Percentiles rank a stretch among this genome's conserved stretches.
Conservation (phyloP, 2,113 vertebrate genomes). For the Anarhynchus alexandrinus region DNA sequence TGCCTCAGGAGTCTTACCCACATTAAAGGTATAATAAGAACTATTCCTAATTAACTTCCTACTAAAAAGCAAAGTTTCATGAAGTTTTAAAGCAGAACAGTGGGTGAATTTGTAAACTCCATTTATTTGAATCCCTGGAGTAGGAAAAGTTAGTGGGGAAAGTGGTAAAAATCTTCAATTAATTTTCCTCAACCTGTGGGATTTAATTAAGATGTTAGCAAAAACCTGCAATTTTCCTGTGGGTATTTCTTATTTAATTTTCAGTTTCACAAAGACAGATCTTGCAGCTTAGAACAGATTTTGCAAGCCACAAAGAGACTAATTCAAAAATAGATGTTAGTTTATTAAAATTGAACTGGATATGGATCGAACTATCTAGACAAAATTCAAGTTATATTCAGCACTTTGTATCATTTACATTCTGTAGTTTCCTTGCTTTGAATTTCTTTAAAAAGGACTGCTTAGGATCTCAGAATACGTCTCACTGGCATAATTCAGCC, state of each 20-base stretch:
- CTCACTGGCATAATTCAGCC: not conserved
- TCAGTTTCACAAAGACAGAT: not conserved
- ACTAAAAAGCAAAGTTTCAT: slow-evolving; percentile 44
- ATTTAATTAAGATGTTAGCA: slow-evolving; percentile 52
- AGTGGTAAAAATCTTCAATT: slow-evolving; percentile 50
- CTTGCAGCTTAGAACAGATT: not conserved
- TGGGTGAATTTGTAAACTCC: slow-evolving; percentile 34
- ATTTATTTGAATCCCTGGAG: slow-evolving; percentile 51
- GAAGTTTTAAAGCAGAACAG: slow-evolving; percentile 40
- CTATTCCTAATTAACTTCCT: slow-evolving; percentile 56
- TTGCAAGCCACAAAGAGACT: not conserved
- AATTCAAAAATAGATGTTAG: slow-evolving; percentile 29
- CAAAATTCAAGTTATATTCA: not conserved
- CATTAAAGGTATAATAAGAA: slow-evolving; percentile 38
- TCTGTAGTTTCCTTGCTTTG: not conserved
- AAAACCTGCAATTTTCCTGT: slow-evolving; percentile 9
- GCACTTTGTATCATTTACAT: not conserved
- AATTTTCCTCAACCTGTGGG: slow-evolving; percentile 48
- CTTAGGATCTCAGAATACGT: not conserved
- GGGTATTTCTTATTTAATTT: slow-evolving; percentile 50
- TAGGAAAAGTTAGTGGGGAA: slow-evolving; percentile 35
- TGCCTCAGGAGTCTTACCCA: slow-evolving; percentile 38
- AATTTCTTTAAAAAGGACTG: not conserved
- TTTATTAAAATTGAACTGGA: not conserved
- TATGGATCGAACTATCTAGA: not conserved